A percentile compares a stretch with the other conserved stretches of the same genome.
Conservation (phyloP, 2,888 invertebrate species). For the Eretmocerus hayati region DNA sequence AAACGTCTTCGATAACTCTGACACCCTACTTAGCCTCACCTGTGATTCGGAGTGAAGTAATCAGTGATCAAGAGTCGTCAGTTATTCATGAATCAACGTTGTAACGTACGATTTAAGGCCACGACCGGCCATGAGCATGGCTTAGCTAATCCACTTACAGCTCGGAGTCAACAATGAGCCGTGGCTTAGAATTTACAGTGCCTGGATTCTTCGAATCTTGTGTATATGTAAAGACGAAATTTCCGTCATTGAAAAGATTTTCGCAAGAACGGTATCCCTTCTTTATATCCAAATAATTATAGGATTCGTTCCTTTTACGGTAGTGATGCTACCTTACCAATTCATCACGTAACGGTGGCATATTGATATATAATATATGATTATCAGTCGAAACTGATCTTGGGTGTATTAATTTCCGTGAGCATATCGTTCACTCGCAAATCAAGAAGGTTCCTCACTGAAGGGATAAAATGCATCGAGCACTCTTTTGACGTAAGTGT, state of each 20-base stretch:
- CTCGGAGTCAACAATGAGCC: constrained; percentile 1
- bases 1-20: constrained; percentile 41
- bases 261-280: constrained; percentile 9
- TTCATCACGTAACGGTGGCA: too few relatives aligned
- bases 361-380: too few relatives aligned
- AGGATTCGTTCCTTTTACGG: too few relatives aligned
- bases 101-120: constrained; percentile 43
- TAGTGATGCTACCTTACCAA: too few relatives aligned
- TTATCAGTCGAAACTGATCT: too few relatives aligned
- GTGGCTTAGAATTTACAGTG: constrained; percentile 11
- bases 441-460: too few relatives aligned
- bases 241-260: neutral
- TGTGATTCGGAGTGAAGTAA: constrained; percentile 32
- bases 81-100: constrained; percentile 45
- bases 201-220: constrained; percentile 17
- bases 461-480: too few relatives aligned
- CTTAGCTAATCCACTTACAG: neutral
- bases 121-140: constrained; percentile 6
- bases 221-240: constrained; percentile 5
- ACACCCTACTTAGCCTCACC: constrained; percentile 35
- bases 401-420: too few relatives aligned
- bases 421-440: too few relatives aligned
- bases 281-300: too few relatives aligned
- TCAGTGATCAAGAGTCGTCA: constrained; percentile 34
- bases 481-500: too few relatives aligned